phyloP scores from a whole-genome alignment of 2,113 vertebrate genomes.

The Mus musculus region GRCm39 chr4:65717001-65717500 shows the following conservation, averaged over 20 bases:
- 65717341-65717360: neutral
- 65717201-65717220: neutral
- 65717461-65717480: accelerated
- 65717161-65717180: neutral
- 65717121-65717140: neutral
- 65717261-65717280: accelerated
- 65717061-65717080: neutral
- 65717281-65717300: neutral
- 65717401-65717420: neutral
- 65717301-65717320: too few relatives aligned
- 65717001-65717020: neutral
- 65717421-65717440: neutral
- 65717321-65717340: neutral
- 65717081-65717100: neutral
- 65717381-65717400: neutral
- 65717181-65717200: accelerated
- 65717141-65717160: too few relatives aligned
- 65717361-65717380: neutral
- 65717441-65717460: neutral
- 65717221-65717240: neutral
- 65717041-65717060: neutral
- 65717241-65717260: accelerated
- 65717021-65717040: neutral
- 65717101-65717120: neutral
- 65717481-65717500: neutral